A percentile compares a stretch with the other conserved stretches of the same genome.
These are phyloP conservation scores for Pedicia rivosa DNA, from an alignment of 2,888 invertebrate genomes.

Conservation along the genomic window DNA sequence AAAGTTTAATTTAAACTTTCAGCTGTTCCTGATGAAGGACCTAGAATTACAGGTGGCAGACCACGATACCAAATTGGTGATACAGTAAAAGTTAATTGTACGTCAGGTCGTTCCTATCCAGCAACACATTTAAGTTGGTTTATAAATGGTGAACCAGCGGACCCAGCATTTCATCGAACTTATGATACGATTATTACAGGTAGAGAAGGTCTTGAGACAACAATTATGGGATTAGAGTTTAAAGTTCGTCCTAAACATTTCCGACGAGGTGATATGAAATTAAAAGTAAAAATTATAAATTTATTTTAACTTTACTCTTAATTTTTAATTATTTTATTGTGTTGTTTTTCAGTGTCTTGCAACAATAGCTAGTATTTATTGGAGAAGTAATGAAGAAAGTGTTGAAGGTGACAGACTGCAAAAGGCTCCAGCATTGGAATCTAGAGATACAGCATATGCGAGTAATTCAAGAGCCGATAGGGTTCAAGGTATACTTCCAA, in stretches of 20 bases:
- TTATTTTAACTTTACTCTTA: background rate
- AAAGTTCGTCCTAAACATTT: conserved; percentile 67
- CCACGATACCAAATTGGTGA: conserved; percentile 72
- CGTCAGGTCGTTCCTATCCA: conserved; percentile 66
- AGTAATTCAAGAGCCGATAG: conserved; percentile 57
- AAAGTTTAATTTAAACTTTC: too few species aligned
- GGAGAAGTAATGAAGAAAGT: conserved; percentile 77
- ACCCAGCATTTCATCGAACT: conserved; percentile 34
- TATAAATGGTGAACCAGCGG: conserved; percentile 68
- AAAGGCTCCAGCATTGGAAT: conserved; percentile 59
- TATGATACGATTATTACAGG: conserved; percentile 38
- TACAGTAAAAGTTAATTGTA: conserved; percentile 68
- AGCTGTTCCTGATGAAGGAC: conserved; percentile 69
- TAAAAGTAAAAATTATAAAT: conserved; percentile 40
- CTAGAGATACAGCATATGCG: conserved; percentile 47
- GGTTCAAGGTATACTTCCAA: conserved; percentile 44
- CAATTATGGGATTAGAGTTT: conserved; percentile 63
- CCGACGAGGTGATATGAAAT: conserved; percentile 68
- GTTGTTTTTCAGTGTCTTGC: conserved; percentile 50
- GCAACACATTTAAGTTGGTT: conserved; percentile 73
- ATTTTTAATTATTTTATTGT: conserved; percentile 4
- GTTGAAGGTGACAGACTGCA: conserved; percentile 62
- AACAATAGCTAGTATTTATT: conserved; percentile 72
- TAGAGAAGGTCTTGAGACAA: conserved; percentile 52
- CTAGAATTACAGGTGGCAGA: conserved; percentile 64